Base-by-base conservation (phyloP, 2,113 vertebrate species). In the Pagrus major region DNA sequence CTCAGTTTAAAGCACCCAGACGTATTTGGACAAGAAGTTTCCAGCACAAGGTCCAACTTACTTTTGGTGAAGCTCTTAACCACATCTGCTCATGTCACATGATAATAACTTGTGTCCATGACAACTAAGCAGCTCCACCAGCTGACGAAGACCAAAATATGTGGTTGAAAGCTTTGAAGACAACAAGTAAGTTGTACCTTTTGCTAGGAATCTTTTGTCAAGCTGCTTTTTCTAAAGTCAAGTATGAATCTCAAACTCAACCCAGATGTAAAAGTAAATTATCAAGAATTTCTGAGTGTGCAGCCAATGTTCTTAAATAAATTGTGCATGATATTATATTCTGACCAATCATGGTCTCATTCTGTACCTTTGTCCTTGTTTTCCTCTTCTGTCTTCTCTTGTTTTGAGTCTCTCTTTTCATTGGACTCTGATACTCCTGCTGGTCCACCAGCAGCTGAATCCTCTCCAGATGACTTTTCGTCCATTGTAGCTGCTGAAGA, bases 321-420 rank as follows among this genome's bases (percentile, higher is more conserved):
- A 44, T 18, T 37, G 2, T 29, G 9, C 5, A 42, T 4, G 54
- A 0, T 15, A n/a, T 12, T 63, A 16, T 35, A 59, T 27, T 61
- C 49, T 20, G n/a, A 56, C 4, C 31, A 69, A 46, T 29, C 14
- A 20, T 15, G 8, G 21, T 39, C 9, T 29, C 20, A 11, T 44
- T 55, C 25, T 73, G n/a, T 85, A 91, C 88, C 88, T 92, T 80
- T 65, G 3, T 87, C 56, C 16, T 56, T 16, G 47, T 46, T 74
- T 23, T 42, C 42, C 12, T 80, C 76, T 55, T 5, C 71, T 42
- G 42, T 52, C 7, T 16, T 82, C 74, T 85, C 60, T 75, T 76
- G 73, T 71, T 86, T 68, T 16, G 63, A 33, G 3, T 67, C 56
- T 49, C 29, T 31, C 39, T 83, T 84, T 67, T 71, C 47, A 8